Conservation (phyloP, 2,888 invertebrate species). For the Eilema griseolum region DNA sequence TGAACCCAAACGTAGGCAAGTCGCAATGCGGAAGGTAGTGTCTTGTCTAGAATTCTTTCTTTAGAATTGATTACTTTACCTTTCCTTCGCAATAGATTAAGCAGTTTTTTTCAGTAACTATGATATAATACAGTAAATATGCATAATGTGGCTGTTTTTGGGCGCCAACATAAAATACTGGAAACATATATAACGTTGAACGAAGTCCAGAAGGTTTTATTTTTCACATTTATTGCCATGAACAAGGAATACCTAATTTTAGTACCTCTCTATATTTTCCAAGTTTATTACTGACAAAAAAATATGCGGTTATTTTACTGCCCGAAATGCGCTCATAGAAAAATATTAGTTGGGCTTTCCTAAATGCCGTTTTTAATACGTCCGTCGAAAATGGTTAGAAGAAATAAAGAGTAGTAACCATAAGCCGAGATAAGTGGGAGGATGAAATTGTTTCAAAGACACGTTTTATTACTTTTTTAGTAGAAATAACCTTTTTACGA, state of each 20-base stretch:
- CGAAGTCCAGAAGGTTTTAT: background rate
- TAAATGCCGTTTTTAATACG: slow-evolving; percentile 48
- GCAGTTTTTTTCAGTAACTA: background rate
- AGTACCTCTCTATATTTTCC: background rate
- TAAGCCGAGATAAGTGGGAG: slow-evolving; percentile 60
- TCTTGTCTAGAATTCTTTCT: background rate
- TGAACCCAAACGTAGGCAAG: too few relatives aligned
- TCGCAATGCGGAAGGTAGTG: too few relatives aligned
- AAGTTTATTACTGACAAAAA: background rate
- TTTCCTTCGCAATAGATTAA: background rate
- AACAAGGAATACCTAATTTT: background rate
- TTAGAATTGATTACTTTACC: background rate
- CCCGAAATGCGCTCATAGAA: background rate
- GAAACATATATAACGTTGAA: background rate
- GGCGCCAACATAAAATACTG: background rate
- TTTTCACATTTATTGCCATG: background rate
- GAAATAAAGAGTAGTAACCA: slow-evolving; percentile 42
- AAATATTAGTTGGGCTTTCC: slow-evolving; percentile 54
- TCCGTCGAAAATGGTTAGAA: background rate
- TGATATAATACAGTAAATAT: background rate
- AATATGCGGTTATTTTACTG: background rate
- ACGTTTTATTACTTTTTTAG: slow-evolving; percentile 65
- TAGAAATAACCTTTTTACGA: slow-evolving; percentile 70
- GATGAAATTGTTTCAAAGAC: slow-evolving; percentile 62
- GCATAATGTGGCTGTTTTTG: background rate